phyloP scores from a whole-genome alignment of 2,113 vertebrate species.

The Perca schrenkii region DNA sequence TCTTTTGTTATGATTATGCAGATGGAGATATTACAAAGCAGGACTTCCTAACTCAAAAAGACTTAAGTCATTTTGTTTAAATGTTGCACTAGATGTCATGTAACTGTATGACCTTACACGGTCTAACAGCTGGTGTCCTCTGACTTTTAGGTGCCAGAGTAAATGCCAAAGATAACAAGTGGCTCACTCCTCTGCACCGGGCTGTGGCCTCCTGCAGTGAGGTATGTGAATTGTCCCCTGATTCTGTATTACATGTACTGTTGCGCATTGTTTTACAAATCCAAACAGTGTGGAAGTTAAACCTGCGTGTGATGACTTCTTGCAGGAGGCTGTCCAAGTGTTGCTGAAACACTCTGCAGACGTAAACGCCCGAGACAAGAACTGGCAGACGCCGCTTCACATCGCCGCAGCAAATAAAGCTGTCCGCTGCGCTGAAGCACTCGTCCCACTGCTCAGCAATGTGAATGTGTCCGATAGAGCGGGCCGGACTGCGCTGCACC shows the following conservation, averaged over 20 bases:
- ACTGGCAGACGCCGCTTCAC: slow-evolving; percentile 98
- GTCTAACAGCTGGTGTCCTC: slow-evolving; percentile 23
- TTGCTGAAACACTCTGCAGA: slow-evolving; percentile 98
- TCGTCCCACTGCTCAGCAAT: slow-evolving; percentile 96
- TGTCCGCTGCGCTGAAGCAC: slow-evolving; percentile 95
- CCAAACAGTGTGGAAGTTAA: not conserved
- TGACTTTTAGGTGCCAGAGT: slow-evolving; percentile 94
- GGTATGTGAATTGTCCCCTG: slow-evolving; percentile 80
- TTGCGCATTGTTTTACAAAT: not conserved
- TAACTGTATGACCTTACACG: slow-evolving; percentile 4
- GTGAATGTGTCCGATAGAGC: slow-evolving; percentile 97
- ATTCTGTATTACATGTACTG: not conserved
- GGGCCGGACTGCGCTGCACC: slow-evolving; percentile 95
- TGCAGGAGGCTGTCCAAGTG: slow-evolving; percentile 97
- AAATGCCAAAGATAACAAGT: slow-evolving; percentile 99
- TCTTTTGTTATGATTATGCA: not conserved
- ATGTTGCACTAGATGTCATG: not conserved
- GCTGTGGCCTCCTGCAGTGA: slow-evolving; percentile 99
- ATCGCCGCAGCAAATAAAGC: slow-evolving; percentile 98
- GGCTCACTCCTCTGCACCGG: slow-evolving; percentile 99
- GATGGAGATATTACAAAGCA: not conserved
- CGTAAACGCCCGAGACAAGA: slow-evolving; percentile 98
- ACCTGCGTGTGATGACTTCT: slow-evolving; percentile 3
- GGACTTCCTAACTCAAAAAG: not conserved
- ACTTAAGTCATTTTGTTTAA: not conserved